Evolutionary conservation across 1,140 invertebrate species (phyloP).

Genomic region (Oryzaephilus surinamensis): DNA sequence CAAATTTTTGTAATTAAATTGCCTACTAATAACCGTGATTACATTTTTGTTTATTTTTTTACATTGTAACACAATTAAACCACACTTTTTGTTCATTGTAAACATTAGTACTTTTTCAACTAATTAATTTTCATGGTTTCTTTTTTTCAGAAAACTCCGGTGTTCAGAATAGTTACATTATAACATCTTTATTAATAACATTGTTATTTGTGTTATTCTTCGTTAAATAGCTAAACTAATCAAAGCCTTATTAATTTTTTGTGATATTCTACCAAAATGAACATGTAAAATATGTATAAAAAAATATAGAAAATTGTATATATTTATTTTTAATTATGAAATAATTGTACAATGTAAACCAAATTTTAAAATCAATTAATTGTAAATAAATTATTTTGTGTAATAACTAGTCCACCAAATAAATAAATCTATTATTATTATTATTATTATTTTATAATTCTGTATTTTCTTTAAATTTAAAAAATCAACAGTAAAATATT

Average conservation of each 20-base stretch:
- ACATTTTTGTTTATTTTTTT: too few species aligned
- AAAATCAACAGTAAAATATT: too few species aligned
- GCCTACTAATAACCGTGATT: too few species aligned
- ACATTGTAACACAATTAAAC: constrained; percentile 1
- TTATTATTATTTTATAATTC: too few species aligned
- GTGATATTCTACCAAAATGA: constrained; percentile 6
- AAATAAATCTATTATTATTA: too few species aligned
- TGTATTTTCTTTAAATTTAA: too few species aligned
- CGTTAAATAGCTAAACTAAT: too few species aligned
- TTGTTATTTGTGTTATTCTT: too few species aligned
- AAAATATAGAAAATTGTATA: constrained; percentile 6
- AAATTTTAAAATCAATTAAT: too few species aligned
- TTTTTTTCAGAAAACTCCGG: constrained; percentile 4
- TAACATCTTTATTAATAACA: too few species aligned
- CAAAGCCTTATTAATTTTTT: neutral
- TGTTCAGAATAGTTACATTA: too few species aligned
- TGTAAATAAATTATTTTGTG: constrained; percentile 7
- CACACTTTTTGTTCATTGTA: neutral
- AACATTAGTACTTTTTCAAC: neutral
- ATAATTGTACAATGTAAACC: constrained; percentile 1
- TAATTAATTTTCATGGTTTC: constrained; percentile 1
- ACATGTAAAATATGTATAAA: constrained; percentile 5
- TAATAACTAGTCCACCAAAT: constrained; percentile 7
- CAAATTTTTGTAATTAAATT: too few species aligned
- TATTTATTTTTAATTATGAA: constrained; percentile 2